Conservation (phyloP, 2,113 vertebrate species). For the Hypomesus transpacificus region DNA sequence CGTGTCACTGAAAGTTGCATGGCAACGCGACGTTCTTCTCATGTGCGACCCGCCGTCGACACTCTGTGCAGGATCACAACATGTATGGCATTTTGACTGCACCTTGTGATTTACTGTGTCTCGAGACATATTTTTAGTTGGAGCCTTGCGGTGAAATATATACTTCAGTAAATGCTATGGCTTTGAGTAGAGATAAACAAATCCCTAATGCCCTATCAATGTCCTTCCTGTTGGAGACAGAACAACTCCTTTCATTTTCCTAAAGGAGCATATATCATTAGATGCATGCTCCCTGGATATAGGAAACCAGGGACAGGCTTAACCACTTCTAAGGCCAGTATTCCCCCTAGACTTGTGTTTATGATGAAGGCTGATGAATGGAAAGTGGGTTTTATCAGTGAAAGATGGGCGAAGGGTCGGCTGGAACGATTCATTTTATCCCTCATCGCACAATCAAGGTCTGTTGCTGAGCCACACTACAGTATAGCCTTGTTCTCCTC, state of each 20-base stretch:
- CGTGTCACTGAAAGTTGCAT: constrained; percentile 54
- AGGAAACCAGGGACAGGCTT: constrained; percentile 65
- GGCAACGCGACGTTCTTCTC: constrained; percentile 38
- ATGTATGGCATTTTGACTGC: constrained; percentile 60
- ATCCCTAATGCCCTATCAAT: constrained; percentile 73
- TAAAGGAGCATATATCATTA: constrained; percentile 72
- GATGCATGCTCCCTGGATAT: constrained; percentile 70
- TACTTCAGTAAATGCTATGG: constrained; percentile 63
- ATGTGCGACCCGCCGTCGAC: constrained; percentile 38
- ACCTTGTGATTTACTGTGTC: constrained; percentile 65
- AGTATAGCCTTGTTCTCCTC: too few relatives aligned
- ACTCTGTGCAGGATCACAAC: constrained; percentile 61
- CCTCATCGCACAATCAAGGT: constrained; percentile 70
- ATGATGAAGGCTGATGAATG: constrained; percentile 72
- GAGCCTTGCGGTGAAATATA: constrained; percentile 60
- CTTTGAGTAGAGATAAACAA: constrained; percentile 73
- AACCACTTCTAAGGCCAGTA: constrained; percentile 69
- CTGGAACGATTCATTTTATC: constrained; percentile 71
- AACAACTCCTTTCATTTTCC: constrained; percentile 69
- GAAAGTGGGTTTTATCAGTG: constrained; percentile 73
- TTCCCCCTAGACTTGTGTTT: constrained; percentile 61
- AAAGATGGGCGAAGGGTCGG: constrained; percentile 66
- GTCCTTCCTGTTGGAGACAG: constrained; percentile 70
- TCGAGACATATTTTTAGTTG: constrained; percentile 68
- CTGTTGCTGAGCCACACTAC: constrained; percentile 39